Percentiles rank a stretch among this genome's conserved stretches.
Evolutionary conservation across 1,140 invertebrate species (phyloP).

Genomic region (Mya arenaria): DNA sequence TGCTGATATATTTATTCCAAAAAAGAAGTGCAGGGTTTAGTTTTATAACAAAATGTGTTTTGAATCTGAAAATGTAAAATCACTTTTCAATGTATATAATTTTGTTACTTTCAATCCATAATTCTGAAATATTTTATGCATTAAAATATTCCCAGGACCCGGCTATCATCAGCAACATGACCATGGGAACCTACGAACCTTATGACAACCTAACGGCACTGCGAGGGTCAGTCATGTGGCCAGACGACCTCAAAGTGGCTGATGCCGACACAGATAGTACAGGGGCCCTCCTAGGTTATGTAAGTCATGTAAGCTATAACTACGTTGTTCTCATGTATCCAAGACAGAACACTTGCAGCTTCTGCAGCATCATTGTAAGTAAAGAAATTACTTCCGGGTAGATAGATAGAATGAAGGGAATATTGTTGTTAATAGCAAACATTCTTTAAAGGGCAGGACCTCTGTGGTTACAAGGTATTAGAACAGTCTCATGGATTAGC

Average conservation of each 20-base stretch:
- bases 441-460: no score
- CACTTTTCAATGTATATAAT: neutral
- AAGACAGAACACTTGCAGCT: no score
- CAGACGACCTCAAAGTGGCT: slow-evolving; percentile 53
- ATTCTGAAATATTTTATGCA: no score
- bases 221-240: slow-evolving; percentile 75
- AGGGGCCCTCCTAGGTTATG: slow-evolving; percentile 71
- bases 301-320: slow-evolving; percentile 61
- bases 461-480: no score
- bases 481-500: no score
- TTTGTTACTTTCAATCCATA: neutral
- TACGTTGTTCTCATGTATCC: neutral
- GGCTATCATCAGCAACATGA: slow-evolving; percentile 68
- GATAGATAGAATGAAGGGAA: no score
- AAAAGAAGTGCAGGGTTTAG: no score
- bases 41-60: no score
- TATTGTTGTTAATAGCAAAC: no score
- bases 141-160: slow-evolving; percentile 76
- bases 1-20: no score
- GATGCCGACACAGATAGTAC: slow-evolving; percentile 56
- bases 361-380: no score
- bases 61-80: neutral
- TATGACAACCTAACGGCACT: slow-evolving; percentile 67
- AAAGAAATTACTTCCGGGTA: no score
- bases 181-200: slow-evolving; percentile 64